Evolutionary conservation across 1,140 invertebrate species (phyloP).

Genomic region (Eueides isabella): DNA sequence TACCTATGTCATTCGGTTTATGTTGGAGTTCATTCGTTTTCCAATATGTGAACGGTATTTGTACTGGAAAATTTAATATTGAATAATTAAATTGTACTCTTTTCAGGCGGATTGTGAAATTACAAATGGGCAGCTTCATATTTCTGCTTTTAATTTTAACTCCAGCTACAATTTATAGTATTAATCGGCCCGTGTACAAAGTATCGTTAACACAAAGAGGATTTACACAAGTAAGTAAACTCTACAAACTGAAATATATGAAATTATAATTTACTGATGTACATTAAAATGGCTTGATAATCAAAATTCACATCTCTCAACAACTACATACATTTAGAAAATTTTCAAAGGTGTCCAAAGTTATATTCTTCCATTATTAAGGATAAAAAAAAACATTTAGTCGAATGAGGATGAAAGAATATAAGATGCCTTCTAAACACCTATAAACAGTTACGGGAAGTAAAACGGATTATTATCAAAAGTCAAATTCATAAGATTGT

Average conservation of each 20-base stretch:
- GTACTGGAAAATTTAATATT: neutral
- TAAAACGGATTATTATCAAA: neutral
- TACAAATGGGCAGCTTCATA: constrained; percentile 2
- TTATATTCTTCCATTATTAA: too few relatives aligned
- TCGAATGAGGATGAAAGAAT: too few relatives aligned
- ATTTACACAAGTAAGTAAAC: constrained; percentile 84
- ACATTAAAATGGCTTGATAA: too few relatives aligned
- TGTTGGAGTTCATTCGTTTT: neutral
- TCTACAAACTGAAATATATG: neutral
- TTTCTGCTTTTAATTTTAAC: neutral
- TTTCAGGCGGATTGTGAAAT: constrained; percentile 4
- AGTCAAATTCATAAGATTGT: neutral
- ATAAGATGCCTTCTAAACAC: too few relatives aligned
- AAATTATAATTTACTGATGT: neutral
- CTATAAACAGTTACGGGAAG: too few relatives aligned
- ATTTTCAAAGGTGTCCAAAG: too few relatives aligned
- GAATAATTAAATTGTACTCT: neutral
- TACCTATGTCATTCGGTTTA: neutral
- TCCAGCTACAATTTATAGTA: constrained; percentile 21
- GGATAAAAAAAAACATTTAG: too few relatives aligned
- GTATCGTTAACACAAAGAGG: constrained; percentile 85
- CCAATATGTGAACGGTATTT: neutral
- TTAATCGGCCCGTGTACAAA: constrained; percentile 81
- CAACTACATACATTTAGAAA: too few relatives aligned
- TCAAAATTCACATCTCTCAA: too few relatives aligned